Evolutionary conservation across 2,797 vertebrate genomes (phyloP), one percentile per base, ranked within the genome.

Genomic region (Enteromius argenteus): DNA sequence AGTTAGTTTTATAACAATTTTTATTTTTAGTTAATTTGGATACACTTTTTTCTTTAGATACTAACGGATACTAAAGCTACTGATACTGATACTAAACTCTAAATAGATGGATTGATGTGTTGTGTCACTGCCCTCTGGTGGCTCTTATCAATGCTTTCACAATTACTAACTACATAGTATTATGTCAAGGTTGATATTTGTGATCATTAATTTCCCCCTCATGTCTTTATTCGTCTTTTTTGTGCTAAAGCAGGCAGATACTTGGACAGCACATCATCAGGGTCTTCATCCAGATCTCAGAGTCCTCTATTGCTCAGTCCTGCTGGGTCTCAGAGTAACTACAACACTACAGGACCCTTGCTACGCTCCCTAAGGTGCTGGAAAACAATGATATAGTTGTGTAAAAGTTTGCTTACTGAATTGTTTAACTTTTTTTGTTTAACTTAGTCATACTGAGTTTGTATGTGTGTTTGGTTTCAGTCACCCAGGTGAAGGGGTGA

Each of bases 261-360:
- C 89, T 90, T 97, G 92, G 96, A 97, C 27, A 97, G 97, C 71
- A 97, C 96, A 0, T 98, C 97, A 0, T 97, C 97, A 0, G 96
- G 96, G 46, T 98, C 97, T 0, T 98, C 97, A 0, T 97, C 97
- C 0, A 94, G 96, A 74, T 98, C 97, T 8, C 96, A 97, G 93
- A 98, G 97, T 93, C 97, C 97, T 0, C 88, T 96, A 90, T 80
- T 96, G 86, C 88, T 97, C 66, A 98, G 97, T 85, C 96, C 97
- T 0, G 95, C 95, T 30, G 95, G 87, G 7, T 95, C 96, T 67
- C 95, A 96, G 35, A 90, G 92, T 79, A 91, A 91, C n/a, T 93
- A 92, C 92, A 89, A 91, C 32, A 95, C 88, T 86, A 88, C 84
- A 0, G 94, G 93, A 0, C 92, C 94, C 0, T 84, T 95, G 23